Conservation (phyloP, 2,797 vertebrate species). For the Aplochiton taeniatus region DNA sequence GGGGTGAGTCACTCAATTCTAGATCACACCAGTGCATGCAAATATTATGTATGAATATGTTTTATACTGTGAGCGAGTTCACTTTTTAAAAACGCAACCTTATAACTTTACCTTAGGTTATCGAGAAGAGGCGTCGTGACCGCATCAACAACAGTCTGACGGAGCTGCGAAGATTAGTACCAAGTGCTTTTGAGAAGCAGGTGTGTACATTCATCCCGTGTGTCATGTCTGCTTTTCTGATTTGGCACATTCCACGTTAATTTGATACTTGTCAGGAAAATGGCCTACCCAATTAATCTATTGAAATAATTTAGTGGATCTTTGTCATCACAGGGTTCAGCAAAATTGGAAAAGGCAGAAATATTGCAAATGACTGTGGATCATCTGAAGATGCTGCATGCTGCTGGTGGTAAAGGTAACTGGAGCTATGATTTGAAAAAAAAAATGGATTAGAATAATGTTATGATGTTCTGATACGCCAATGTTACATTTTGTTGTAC, state of each 20-base stretch:
- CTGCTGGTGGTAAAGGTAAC: constrained; percentile 93
- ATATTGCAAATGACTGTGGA: constrained; percentile 99
- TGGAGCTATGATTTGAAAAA: no score
- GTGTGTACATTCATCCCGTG: constrained; percentile 59
- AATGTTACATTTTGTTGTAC: no score
- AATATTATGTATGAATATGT: background rate
- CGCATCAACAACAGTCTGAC: constrained; percentile 96
- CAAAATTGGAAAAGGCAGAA: constrained; percentile 96
- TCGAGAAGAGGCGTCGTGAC: constrained; percentile 95
- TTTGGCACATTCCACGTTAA: background rate
- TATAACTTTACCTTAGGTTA: constrained; percentile 77
- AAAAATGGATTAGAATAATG: no score
- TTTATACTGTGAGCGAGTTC: background rate
- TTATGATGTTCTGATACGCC: no score
- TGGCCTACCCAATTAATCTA: background rate
- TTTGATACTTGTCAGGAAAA: background rate
- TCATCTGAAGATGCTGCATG: constrained; percentile 96
- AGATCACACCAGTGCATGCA: background rate
- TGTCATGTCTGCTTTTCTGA: background rate
- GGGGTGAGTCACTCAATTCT: constrained; percentile 77
- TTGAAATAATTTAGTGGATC: background rate
- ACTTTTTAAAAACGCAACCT: no score
- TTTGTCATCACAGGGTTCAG: constrained; percentile 81
- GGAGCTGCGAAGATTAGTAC: constrained; percentile 91
- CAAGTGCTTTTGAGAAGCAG: constrained; percentile 98